A percentile compares a stretch with the other conserved stretches of the same genome.
These are phyloP conservation scores for Cotesia congregata DNA, from an alignment of 2,888 invertebrate genomes.

Conservation along the genomic window DNA sequence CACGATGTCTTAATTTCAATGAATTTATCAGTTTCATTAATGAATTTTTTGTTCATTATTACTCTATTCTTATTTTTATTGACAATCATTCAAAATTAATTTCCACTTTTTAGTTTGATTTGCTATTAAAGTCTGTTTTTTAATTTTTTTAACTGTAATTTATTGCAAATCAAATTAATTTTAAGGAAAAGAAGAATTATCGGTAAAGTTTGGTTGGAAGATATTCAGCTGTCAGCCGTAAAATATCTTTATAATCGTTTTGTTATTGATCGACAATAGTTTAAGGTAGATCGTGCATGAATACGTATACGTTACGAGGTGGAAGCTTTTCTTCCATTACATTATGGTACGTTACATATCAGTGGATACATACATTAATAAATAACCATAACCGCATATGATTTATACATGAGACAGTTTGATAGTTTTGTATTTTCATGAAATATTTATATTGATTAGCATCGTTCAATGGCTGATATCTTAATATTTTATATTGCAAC, in stretches of 20 bases:
- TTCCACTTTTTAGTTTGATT: no score
- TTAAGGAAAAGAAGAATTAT: slow-evolving; percentile 1
- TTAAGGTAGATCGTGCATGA: not conserved
- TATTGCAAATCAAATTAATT: not conserved
- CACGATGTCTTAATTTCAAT: no score
- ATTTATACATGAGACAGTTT: not conserved
- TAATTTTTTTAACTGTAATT: not conserved
- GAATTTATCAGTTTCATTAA: no score
- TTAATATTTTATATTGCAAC: not conserved
- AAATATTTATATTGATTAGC: slow-evolving; percentile 1
- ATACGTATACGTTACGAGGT: not conserved
- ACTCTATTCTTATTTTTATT: no score
- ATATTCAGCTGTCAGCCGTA: not conserved
- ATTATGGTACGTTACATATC: not conserved
- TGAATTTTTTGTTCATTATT: no score
- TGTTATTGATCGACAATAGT: slow-evolving; percentile 9
- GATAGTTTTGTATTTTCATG: not conserved
- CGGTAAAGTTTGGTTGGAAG: not conserved
- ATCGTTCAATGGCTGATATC: not conserved
- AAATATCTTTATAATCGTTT: slow-evolving; percentile 2
- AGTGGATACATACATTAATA: not conserved
- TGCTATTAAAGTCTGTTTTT: no score
- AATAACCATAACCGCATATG: not conserved
- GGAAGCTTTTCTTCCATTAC: not conserved
- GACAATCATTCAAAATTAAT: no score